Base-by-base conservation (phyloP, 2,797 vertebrate genomes). In the Poecilia gillii region DNA sequence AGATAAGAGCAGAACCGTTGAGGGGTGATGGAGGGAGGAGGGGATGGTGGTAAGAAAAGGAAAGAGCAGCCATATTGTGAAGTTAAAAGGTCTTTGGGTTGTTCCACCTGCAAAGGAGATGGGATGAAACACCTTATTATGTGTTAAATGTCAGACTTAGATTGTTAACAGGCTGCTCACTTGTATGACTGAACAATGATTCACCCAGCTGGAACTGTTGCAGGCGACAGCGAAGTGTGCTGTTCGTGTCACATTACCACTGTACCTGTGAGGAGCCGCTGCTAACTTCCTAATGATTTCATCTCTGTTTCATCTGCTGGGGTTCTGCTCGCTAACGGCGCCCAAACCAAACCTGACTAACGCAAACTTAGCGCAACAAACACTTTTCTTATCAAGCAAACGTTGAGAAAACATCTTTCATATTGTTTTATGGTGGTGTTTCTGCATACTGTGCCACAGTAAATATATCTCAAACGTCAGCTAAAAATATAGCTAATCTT, bases 1-100 rank as follows among this genome's bases (percentile, higher is more conserved):
- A 90, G 93, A 93, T 91, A 93, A 90, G 86, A 86, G 89, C 88
- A 91, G 82, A 91, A 92, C 91, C 83, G 85, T 51, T 84, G 85
- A 85, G 88, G 85, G 88, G 79, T 62, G 74, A 74, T 36, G 77
- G 76, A 45, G 70, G 81, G 23, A 51, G 5, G 36, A 16, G 47
- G 70, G 11, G 23, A 55, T 12, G 43, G 12, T 31, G 25, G 53
- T 12, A 62, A 13, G 47, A 74, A 59, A 45, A 18, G 23, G 46
- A 77, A 79, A 70, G 81, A 82, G 41, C 75, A 73, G 45, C 68
- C 64, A 7, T 71, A 74, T 83, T 81, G 74, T 28, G 6, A 39
- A 86, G 45, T 74, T 80, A n/a, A 88, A 91, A 91, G 86, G 85
- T 92, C 89, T 82, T 62, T 2, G 36, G 41, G 81, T 91, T 1